Evolutionary conservation across 2,797 vertebrate genomes (phyloP).

Genomic region (Glossophaga mutica): DNA sequence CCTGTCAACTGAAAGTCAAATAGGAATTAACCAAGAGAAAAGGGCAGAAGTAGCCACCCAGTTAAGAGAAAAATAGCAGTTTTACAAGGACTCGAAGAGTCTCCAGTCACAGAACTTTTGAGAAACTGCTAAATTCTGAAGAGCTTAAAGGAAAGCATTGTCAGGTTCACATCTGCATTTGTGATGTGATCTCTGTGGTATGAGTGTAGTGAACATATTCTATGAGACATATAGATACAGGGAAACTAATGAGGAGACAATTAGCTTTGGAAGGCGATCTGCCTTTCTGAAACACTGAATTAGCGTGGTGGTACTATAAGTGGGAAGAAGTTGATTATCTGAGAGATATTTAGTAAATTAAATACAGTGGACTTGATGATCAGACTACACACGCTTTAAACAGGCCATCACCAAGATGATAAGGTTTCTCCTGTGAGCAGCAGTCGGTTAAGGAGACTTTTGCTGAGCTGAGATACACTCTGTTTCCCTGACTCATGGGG

Average conservation of each 20-base stretch:
- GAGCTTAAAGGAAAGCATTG: background rate
- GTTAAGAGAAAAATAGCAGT: background rate
- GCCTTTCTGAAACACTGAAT: background rate
- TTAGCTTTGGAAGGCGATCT: background rate
- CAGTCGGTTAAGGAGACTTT: background rate
- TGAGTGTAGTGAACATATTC: background rate
- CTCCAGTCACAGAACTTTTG: background rate
- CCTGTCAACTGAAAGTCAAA: background rate
- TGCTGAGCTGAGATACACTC: background rate
- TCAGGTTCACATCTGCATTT: background rate
- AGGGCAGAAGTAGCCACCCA: background rate
- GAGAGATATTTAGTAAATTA: background rate
- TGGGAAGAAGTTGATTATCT: background rate
- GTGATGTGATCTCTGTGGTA: background rate
- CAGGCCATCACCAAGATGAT: background rate
- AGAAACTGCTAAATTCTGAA: background rate
- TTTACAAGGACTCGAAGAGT: background rate
- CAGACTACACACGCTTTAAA: background rate
- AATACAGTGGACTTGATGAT: background rate
- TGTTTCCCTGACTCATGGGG: background rate
- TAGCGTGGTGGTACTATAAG: background rate
- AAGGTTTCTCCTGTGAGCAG: background rate
- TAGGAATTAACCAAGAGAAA: background rate
- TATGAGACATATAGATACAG: background rate
- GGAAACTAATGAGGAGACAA: background rate